Base-by-base conservation (phyloP, 2,797 vertebrate genomes). In the Acrossocheilus wenchowensis region DNA sequence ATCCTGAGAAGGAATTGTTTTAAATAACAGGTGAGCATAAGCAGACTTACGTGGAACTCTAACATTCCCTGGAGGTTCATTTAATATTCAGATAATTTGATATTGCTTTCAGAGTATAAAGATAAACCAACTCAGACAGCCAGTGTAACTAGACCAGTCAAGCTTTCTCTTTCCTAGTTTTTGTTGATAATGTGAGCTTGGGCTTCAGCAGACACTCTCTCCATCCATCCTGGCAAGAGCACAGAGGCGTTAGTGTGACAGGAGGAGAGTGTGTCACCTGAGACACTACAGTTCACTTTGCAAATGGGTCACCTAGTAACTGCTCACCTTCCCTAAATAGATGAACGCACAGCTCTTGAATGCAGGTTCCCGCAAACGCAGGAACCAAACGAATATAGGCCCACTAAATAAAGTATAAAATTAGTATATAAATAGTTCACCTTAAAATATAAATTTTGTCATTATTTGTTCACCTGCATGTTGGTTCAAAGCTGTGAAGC, bases 221-320 rank as follows among this genome's bases (percentile, higher is more conserved):
- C 41, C 39, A 66, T 62, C 82, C 50, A 26, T 39, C 11, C 43
- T 71, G 89, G 90, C 90, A 89, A 87, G 68, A 41, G 5, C 50
- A 62, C 2, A 50, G 52, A 77, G 50, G n/a, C 48, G 15, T 52
- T 7, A 39, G 34, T 36, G 71, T 88, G 89, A 92, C 90, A 90
- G 82, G 3, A 8, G 62, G 83, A 68, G 86, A 78, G 81, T 62
- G 86, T 87, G 90, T 82, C 79, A 50, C 83, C 77, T 78, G 84
- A 66, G 10, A 87, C 41, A 73, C 74, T 43, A 77, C 41, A 90
- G 75, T 78, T 89, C 78, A 85, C 69, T 82, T 82, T 74, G 79
- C 90, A 93, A 92, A 91, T 92, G 89, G 92, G 91, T 93, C 94
- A 92, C 90, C 90, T 91, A 79, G 87, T 82, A 84, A 26, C 84